Evolutionary conservation across 1,140 invertebrate species (phyloP), one percentile per base, ranked within the genome.

Genomic region (Brachionus paranguensis): DNA sequence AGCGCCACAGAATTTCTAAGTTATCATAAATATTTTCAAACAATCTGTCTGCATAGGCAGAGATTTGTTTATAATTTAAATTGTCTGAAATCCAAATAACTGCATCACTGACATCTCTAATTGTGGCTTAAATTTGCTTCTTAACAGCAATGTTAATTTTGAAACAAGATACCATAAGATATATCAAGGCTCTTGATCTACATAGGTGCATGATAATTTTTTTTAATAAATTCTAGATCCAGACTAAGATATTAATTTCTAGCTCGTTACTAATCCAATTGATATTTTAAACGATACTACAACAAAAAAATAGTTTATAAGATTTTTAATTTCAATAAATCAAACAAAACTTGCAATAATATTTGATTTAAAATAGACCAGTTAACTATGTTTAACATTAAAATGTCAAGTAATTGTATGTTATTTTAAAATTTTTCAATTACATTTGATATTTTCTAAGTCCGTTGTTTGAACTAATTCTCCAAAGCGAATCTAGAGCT

Each of bases 381-480:
- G 68, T 43, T 72, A 72, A 43, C 68, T 41, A 72, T 43, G 33
- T 72, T 72, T 20, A 72, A 72, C 68, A 72, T 72, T 72, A 41
- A 72, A 72, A 72, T 72, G 68, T 72, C 68, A 72, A 72, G 37
- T 41, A 68, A 41, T 43, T 72, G 33, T 72, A 72, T 72, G 68
- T 72, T 72, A 45, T 72, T 72, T 72, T 72, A 72, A 37, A 41
- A 72, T 43, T 68, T 68, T 72, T 72, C 68, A 72, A 72, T 72
- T 72, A 72, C 37, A 72, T 72, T 72, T 72, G 68, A 72, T 72
- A 41, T 43, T 41, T 72, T 72, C 37, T 43, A 41, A 72, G 68
- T 43, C 37, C 68, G 33, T 72, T 72, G 68, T 20, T 72, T 72
- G 33, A 72, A 72, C 33, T 11, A 41, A 72, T 37, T 41, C 65